Evolutionary conservation across 1,140 invertebrate genomes (phyloP).

Genomic region (Drosophila pachea): DNA sequence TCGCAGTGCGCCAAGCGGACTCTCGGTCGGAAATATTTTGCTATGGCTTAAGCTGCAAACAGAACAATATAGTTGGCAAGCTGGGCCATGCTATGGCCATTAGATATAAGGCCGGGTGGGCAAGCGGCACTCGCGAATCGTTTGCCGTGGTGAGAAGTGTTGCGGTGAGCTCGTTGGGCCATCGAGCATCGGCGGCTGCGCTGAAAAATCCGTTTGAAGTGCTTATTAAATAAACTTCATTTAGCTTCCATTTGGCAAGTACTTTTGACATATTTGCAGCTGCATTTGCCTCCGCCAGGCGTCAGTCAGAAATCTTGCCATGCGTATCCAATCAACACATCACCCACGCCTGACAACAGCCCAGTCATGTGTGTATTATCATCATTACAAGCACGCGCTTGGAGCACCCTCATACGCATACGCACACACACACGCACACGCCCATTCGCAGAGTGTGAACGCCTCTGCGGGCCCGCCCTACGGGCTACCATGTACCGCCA

Average conservation of each 20-base stretch:
- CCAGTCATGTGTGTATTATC: constrained; percentile 47
- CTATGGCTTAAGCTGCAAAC: not conserved
- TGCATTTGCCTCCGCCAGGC: not conserved
- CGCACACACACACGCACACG: constrained; percentile 3
- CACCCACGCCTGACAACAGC: constrained; percentile 48
- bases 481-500: not conserved
- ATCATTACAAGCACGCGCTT: constrained; percentile 6
- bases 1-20: constrained; percentile 1
- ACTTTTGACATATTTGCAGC: not conserved
- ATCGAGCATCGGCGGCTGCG: too few relatives aligned
- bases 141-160: too few relatives aligned
- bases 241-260: not conserved
- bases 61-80: too few relatives aligned
- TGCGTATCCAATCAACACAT: constrained; percentile 62
- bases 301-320: constrained; percentile 30
- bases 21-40: constrained; percentile 12
- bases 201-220: too few relatives aligned
- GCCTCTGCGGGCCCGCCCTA: constrained; percentile 2
- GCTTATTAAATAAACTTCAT: constrained; percentile 5
- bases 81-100: too few relatives aligned
- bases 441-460: not conserved
- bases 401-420: constrained; percentile 4
- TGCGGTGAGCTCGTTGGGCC: too few relatives aligned
- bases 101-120: too few relatives aligned
- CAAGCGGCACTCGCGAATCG: too few relatives aligned